Conservation (phyloP, 2,113 vertebrate species). For the Irena cyanogastra region DNA sequence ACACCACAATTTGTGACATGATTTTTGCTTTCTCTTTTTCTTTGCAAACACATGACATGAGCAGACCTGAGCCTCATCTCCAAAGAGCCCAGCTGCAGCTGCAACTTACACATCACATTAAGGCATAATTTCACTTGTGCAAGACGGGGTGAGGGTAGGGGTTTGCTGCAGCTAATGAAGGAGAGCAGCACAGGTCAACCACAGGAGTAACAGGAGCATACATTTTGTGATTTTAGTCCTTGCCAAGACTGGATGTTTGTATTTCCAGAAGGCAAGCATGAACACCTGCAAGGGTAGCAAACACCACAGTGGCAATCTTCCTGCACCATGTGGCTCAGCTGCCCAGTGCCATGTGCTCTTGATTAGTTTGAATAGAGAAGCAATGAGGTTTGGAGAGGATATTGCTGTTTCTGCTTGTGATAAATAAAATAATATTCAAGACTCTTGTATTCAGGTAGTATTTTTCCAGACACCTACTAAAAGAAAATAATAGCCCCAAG, state of each 20-base stretch:
- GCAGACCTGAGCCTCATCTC: background rate
- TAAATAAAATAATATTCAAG: background rate
- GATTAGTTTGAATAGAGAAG: background rate
- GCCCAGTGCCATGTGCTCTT: background rate
- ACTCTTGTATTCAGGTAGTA: background rate
- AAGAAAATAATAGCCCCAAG: background rate
- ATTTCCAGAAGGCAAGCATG: background rate
- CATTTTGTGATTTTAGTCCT: background rate
- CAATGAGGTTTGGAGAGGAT: background rate
- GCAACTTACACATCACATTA: background rate
- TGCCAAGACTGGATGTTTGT: fast-evolving
- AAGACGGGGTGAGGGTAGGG: background rate
- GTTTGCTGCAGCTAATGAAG: background rate
- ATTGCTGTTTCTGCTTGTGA: background rate
- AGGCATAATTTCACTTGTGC: background rate
- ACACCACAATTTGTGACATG: background rate
- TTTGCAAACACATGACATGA: background rate
- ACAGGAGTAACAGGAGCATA: background rate
- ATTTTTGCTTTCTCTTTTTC: background rate
- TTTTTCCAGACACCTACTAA: background rate
- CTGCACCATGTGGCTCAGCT: fast-evolving
- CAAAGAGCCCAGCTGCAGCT: background rate
- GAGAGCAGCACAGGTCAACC: background rate
- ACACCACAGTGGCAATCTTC: background rate
- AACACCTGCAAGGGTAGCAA: background rate